phyloP scores from a whole-genome alignment of 2,113 vertebrate genomes.

The Salvelinus sp. region DNA sequence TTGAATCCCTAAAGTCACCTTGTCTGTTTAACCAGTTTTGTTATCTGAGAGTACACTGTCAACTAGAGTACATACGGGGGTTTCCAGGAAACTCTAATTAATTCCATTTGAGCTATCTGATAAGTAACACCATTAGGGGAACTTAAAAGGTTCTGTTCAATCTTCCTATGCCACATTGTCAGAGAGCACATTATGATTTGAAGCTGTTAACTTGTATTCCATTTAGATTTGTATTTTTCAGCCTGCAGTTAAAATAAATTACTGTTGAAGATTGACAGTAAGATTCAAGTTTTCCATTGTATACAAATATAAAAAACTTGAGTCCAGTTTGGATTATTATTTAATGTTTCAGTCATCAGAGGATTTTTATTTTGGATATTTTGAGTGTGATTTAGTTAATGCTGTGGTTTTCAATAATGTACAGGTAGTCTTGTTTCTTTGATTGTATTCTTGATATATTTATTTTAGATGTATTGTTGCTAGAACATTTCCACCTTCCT shows the following conservation, averaged over 20 bases:
- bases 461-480: background rate
- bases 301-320: too few relatives aligned
- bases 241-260: background rate
- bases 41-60: background rate
- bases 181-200: background rate
- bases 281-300: background rate
- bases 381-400: background rate
- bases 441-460: background rate
- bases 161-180: background rate
- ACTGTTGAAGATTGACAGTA: background rate
- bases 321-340: too few relatives aligned
- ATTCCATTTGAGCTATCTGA: background rate
- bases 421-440: background rate
- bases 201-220: background rate
- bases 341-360: background rate
- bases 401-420: background rate
- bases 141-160: background rate
- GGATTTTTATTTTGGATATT: background rate
- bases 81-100: too few relatives aligned
- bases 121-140: background rate
- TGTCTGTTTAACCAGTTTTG: background rate
- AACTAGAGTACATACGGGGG: background rate
- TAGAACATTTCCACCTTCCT: background rate
- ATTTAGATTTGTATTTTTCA: background rate
- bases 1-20: background rate